Base-by-base conservation (phyloP, 2,888 invertebrate genomes). In the Lysandra bellargus region DNA sequence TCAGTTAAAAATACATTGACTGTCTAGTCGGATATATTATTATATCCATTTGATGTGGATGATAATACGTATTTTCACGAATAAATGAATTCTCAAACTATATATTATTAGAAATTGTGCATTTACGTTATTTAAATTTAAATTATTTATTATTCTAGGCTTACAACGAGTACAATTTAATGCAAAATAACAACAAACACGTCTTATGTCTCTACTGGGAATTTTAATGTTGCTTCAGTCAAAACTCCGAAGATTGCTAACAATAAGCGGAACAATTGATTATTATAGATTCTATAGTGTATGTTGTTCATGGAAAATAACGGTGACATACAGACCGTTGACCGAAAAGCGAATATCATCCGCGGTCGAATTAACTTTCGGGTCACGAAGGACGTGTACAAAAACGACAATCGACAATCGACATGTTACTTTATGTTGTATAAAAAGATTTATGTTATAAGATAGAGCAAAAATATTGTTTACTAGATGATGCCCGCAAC, bases 301-400 rank as follows among this genome's bases (percentile, higher is more conserved):
- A 14, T 17, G 69, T 6, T 69, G 5, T 33, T 37, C 69, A 6
- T 69, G 14, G 69, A 37, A 69, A 69, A 69, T 69, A 69, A 69
- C 69, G 69, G 69, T 37, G 33, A 69, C 30, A 69, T 30, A 12
- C 33, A 12, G 33, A 14, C 12, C 33, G 69, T 14, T 4, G 33
- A 14, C 12, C 33, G 69, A 23, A 69, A 14, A 69, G 33, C 33
- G 14, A 37, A 37, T 17, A 33, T 69, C 5, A 1, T 69, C 69
- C 69, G 33, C 33, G 69, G 33, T 69, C 69, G 14, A 69, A 69
- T 69, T 69, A 69, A 69, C 33, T 69, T 69, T 69, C 69, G 33
- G 33, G 33, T 69, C 69, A 69, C 33, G 69, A 33, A 69, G 69
- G 33, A 33, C 30, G 64, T 69, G 33, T 37, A 69, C 17, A 69